Evolutionary conservation across 2,113 vertebrate genomes (phyloP).

Genomic region (Indri indri): DNA sequence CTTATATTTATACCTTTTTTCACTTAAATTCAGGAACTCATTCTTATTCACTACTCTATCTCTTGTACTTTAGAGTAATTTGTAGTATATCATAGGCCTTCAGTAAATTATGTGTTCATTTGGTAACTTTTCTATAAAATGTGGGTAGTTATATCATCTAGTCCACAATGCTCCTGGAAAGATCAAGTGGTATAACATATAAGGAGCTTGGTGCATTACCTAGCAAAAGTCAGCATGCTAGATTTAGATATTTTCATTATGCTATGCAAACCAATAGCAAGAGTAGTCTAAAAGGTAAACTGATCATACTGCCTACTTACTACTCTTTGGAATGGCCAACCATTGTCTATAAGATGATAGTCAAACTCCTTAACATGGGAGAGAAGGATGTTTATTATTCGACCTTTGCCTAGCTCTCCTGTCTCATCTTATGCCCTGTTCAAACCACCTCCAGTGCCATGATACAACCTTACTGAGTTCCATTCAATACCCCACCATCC

Average conservation of each 20-base stretch:
- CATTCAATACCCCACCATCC: accelerated
- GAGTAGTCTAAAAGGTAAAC: background rate
- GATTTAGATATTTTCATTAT: background rate
- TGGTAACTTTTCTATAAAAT: background rate
- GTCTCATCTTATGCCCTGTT: background rate
- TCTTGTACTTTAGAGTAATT: background rate
- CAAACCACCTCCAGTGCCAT: background rate
- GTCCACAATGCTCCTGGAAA: background rate
- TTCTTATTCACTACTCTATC: background rate
- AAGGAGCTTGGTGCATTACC: no score
- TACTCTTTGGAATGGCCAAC: background rate
- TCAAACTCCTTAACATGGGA: background rate
- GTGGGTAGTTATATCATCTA: background rate
- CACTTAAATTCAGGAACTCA: background rate
- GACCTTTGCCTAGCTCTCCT: background rate
- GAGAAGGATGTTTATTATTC: background rate
- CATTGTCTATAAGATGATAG: background rate
- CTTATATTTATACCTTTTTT: background rate
- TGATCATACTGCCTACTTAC: background rate
- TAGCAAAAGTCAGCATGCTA: background rate
- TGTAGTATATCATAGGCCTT: background rate
- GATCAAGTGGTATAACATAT: background rate
- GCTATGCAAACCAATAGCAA: background rate
- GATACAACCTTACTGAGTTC: background rate
- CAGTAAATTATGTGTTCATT: background rate